phyloP scores from a whole-genome alignment of 2,113 vertebrate species.

The Callocephalon fimbriatum region DNA sequence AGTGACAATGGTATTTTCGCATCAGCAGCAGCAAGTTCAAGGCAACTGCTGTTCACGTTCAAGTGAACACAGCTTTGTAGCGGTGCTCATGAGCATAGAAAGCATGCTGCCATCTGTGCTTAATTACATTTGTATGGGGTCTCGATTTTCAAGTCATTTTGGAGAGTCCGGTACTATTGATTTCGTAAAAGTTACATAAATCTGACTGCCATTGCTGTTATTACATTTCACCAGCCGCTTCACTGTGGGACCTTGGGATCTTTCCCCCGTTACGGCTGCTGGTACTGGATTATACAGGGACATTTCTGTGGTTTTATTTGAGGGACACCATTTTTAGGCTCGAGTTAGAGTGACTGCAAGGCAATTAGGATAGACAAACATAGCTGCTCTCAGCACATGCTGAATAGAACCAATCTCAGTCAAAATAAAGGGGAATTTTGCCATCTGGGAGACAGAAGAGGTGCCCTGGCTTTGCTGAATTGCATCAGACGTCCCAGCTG shows the following conservation, averaged over 20 bases:
- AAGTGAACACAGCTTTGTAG: not conserved
- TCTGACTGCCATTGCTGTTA: conserved; percentile 21
- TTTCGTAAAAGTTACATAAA: conserved; percentile 60
- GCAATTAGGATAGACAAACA: not conserved
- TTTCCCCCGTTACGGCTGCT: not conserved
- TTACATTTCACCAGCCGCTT: conserved; percentile 10
- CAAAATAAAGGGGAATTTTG: not conserved
- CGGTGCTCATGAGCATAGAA: not conserved
- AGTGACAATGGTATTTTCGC: conserved; percentile 11
- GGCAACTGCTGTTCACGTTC: not conserved
- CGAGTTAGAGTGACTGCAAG: not conserved
- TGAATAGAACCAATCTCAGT: not conserved
- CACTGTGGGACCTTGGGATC: not conserved
- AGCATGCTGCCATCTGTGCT: not conserved
- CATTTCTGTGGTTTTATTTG: not conserved
- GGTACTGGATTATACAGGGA: not conserved
- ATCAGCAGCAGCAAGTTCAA: conserved; percentile 38
- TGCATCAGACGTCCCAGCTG: not conserved
- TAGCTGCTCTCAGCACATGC: not conserved
- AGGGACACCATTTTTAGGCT: not conserved
- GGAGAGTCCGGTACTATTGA: conserved; percentile 42
- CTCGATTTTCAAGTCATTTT: conserved; percentile 34
- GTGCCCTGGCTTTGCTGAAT: not conserved
- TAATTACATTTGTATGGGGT: conserved; percentile 52
- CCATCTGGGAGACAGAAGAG: not conserved